Base-by-base conservation (phyloP, 2,797 vertebrate species). In the Acanthornis magna region DNA sequence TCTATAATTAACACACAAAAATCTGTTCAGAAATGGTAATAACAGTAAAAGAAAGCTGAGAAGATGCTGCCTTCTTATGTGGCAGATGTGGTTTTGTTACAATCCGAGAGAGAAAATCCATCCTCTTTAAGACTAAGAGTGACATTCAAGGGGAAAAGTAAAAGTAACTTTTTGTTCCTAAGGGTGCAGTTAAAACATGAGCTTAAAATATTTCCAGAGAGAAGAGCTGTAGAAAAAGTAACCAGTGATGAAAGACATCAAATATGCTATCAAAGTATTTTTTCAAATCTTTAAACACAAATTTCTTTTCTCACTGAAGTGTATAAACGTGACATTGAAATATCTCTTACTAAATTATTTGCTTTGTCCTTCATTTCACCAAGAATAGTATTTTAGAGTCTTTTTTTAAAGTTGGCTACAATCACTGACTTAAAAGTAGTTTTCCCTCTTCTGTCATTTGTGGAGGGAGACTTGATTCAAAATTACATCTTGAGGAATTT, bases 1-100 rank as follows among this genome's bases (percentile, higher is more conserved):
- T 94, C 97, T 97, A 98, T 98, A 98, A 98, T 98, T 98, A 98
- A 98, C 96, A 98, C 96, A 96, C 95, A 87, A 86, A 96, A 98
- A 97, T 96, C 91, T 96, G 89, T 85, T 96, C 93, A 95, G 89
- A 96, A 96, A 94, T 95, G 74, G 88, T 87, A 97, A 94, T 96
- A 96, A 96, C 91, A 97, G 79, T 95, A 95, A 96, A 96, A 95
- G 77, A 81, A 74, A 80, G 40, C 87, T 89, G 75, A 85, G 85
- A 93, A 95, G 94, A 95, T 93, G 84, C 88, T 94, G 77, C 80
- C 70, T 82, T 51, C 89, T 93, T 93, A 62, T 58, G 85, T 95
- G 88, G 93, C 97, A 96, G 95, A 96, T 96, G 95, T 85, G 89
- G 74, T 81, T 96, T 96, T 95, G 88, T 96, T 93, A 82, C 36